Base-by-base conservation (phyloP, 2,888 invertebrate species). In the Ferdinandea cuprea region DNA sequence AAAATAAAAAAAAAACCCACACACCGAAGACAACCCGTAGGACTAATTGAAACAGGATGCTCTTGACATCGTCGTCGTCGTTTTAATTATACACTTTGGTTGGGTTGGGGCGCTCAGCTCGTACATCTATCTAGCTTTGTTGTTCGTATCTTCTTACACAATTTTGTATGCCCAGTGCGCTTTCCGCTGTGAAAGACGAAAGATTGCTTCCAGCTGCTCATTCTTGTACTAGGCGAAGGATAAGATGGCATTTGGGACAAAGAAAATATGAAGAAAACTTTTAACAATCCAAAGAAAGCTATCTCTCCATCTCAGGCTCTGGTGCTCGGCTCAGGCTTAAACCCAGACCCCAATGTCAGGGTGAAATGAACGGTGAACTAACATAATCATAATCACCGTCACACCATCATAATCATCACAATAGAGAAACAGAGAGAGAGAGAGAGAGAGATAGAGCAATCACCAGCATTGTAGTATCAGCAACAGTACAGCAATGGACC, bases 31-130 rank as follows among this genome's bases (percentile, higher is more conserved):
- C 52, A 69, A 19, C 56, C 79, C 74, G 63, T 46, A 71, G 71
- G 81, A 77, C 77, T 81, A 81, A 81, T 81, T 81, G 81, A 81
- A 81, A 81, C 71, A 61, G 66, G 71, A 71, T 72, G 59, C 71
- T 77, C 65, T 35, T 72, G 77, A 71, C 71, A 81, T 52, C 72
- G 65, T 72, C 80, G 65, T 72, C 80, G 65, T 81, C 56, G 30
- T 65, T 66, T 74, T 74, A 74, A 74, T 66, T 56, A 65, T 37
- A 50, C 65, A 35, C 46, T 3, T 42, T 19, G 17, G 46, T 13
- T 46, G 35, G 30, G 21, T 32, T 2, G 48, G 17, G 5, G 11
- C 32, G 42, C n/a, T n/a, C n/a, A n/a, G n/a, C n/a, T n/a, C n/a
- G 15, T 42, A 13, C 25, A 25, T 2, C 2, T 25, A 25, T 3